These are phyloP conservation scores for Centruroides sculpturatus DNA, from an alignment of 1,140 invertebrate genomes.

Conservation along the genomic window DNA sequence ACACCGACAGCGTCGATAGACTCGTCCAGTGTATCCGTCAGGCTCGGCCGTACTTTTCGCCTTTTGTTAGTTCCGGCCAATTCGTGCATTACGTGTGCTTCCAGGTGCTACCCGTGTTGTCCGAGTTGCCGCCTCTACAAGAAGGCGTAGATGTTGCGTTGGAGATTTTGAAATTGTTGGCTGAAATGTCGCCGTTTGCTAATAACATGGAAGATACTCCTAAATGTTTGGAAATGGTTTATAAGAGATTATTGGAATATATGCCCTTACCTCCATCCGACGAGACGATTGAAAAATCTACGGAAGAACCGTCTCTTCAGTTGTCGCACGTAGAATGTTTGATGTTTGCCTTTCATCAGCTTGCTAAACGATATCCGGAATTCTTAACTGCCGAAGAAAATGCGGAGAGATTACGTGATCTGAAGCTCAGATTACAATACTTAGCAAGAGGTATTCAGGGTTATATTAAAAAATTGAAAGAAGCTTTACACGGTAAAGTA, in stretches of 20 bases:
- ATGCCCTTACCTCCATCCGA: conserved; percentile 58
- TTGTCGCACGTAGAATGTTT: conserved; percentile 89
- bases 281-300: conserved; percentile 34
- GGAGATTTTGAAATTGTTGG: conserved; percentile 71
- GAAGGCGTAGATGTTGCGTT: conserved; percentile 38
- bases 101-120: conserved; percentile 54
- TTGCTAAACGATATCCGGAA: conserved; percentile 64
- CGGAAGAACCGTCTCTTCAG: conserved; percentile 54
- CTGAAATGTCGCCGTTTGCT: conserved; percentile 63
- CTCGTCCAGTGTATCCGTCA: conserved; percentile 70
- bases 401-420: conserved; percentile 67
- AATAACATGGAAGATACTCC: conserved; percentile 57
- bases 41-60: conserved; percentile 59
- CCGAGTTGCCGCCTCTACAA: conserved; percentile 21
- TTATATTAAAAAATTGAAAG: conserved; percentile 77
- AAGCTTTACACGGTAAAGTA: conserved; percentile 65
- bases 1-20: conserved; percentile 59
- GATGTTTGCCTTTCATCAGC: conserved; percentile 71
- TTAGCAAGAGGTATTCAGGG: conserved; percentile 82
- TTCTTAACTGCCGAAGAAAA: conserved; percentile 54
- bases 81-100: conserved; percentile 78
- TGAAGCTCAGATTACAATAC: conserved; percentile 72
- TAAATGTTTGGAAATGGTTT: conserved; percentile 53
- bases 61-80: conserved; percentile 68
- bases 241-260: conserved; percentile 27